Percentiles rank a stretch among this genome's conserved stretches.
phyloP scores from a whole-genome alignment of 2,113 vertebrate genomes.

The Mobula hypostoma region DNA sequence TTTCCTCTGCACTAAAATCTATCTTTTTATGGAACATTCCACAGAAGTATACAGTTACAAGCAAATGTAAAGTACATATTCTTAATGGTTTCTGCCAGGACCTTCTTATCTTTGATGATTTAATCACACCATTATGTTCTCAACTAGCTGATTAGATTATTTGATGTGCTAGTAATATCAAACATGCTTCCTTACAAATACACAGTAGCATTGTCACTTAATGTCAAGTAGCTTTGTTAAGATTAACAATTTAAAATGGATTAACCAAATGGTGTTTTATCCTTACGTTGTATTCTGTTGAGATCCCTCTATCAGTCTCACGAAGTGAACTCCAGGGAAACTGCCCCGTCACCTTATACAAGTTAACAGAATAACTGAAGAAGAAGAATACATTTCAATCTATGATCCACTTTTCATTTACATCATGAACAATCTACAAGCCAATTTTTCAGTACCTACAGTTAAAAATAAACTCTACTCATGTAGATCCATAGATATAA shows the following conservation, averaged over 20 bases:
- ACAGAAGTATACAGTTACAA: neutral
- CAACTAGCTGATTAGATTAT: neutral
- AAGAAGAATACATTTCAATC: conserved; percentile 36
- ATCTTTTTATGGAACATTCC: neutral
- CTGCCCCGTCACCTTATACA: conserved; percentile 92
- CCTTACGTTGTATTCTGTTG: conserved; percentile 79
- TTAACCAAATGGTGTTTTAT: neutral
- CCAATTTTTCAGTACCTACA: neutral
- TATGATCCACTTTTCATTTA: neutral
- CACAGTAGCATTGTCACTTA: neutral
- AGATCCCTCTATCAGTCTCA: conserved; percentile 85
- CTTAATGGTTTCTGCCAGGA: neutral
- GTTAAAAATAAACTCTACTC: neutral
- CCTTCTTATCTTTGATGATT: neutral
- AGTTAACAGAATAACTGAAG: conserved; percentile 78
- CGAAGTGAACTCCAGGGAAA: conserved; percentile 96
- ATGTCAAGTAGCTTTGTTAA: neutral
- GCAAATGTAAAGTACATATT: neutral
- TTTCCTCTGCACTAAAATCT: neutral
- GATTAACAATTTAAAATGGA: neutral
- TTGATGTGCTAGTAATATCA: neutral
- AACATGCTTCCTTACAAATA: neutral
- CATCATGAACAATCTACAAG: neutral
- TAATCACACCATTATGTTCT: neutral
- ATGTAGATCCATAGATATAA: neutral